Evolutionary conservation across 2,113 vertebrate species (phyloP), one percentile per base, ranked within the genome.

Genomic region (Rostratula benghalensis): DNA sequence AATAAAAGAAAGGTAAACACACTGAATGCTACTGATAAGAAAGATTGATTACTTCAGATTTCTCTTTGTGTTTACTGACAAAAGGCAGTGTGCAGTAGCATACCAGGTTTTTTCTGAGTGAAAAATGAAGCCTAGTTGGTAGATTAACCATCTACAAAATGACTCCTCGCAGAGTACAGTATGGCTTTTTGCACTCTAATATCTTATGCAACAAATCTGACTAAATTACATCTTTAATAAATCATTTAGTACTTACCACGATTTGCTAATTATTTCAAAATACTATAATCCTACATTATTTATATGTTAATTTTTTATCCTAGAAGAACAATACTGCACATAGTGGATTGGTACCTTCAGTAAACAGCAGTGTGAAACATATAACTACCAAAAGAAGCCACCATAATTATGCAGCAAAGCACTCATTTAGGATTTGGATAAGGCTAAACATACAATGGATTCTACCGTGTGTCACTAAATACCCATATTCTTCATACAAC

Each of bases 41-140:
- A 97, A 98, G 97, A 98, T 94, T 96, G 97, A 98, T 98, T 96
- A 96, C 95, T 98, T 98, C 97, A 97, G 96, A 97, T 97, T 96
- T 96, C 95, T 96, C 97, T 98, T 98, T 97, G 97, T 98, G 96
- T 97, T 97, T 98, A 95, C 97, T 94, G 96, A 97, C 97, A 98
- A 98, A 98, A 98, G 95, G 92, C 89, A 93, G 90, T 56, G 43
- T 60, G 93, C 87, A 91, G 82, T 37, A 94, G 90, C 79, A 88
- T 67, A 87, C 97, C 51, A 61, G 68, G 89, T 94, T 97, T 96
- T 51, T 88, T 96, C 91, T 81, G 81, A 81, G 90, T 88, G 95
- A 98, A 97, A 98, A 98, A 98, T 97, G 95, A 94, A 97, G 93
- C 89, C 86, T 78, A 53, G 86, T 93, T 97, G 88, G 94, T 93